Percentiles rank a stretch among this genome's conserved stretches.
These are phyloP conservation scores for Atractosteus spatula DNA, from an alignment of 2,113 vertebrate species.

Conservation along the genomic window DNA sequence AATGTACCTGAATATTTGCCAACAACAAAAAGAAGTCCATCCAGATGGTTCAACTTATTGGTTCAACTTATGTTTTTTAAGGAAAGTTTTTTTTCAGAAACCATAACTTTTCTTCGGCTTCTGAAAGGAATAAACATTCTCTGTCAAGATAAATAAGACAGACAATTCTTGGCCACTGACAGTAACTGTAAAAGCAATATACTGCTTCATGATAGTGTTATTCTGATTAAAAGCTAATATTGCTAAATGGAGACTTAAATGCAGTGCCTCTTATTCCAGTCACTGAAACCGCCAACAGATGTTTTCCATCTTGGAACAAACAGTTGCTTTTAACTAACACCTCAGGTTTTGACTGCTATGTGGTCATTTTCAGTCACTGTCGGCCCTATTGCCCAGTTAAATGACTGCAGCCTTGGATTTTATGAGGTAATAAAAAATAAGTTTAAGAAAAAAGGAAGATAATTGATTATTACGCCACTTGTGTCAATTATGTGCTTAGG, in stretches of 20 bases:
- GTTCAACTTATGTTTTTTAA: no score
- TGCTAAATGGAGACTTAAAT: conserved; percentile 4
- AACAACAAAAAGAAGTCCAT: no score
- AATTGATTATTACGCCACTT: conserved; percentile 4
- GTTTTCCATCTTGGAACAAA: conserved; percentile 25
- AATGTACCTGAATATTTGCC: no score
- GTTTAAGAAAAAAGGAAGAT: neutral
- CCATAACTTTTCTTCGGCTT: no score
- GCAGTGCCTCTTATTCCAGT: neutral
- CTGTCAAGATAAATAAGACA: no score
- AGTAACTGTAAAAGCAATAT: no score
- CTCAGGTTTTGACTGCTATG: conserved; percentile 6
- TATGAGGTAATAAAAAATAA: neutral
- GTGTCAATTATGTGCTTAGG: neutral
- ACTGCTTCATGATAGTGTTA: no score
- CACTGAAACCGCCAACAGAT: conserved; percentile 15
- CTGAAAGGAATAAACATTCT: no score
- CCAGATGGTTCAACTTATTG: no score
- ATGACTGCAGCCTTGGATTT: neutral
- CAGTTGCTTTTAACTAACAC: conserved; percentile 14
- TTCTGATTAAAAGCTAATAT: neutral
- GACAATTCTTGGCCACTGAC: no score
- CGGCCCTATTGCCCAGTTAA: neutral
- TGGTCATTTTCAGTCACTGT: neutral
- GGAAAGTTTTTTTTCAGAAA: no score